Evolutionary conservation across 2,888 invertebrate species (phyloP), one percentile per base, ranked within the genome.

Genomic region (Sthenelais limicola): DNA sequence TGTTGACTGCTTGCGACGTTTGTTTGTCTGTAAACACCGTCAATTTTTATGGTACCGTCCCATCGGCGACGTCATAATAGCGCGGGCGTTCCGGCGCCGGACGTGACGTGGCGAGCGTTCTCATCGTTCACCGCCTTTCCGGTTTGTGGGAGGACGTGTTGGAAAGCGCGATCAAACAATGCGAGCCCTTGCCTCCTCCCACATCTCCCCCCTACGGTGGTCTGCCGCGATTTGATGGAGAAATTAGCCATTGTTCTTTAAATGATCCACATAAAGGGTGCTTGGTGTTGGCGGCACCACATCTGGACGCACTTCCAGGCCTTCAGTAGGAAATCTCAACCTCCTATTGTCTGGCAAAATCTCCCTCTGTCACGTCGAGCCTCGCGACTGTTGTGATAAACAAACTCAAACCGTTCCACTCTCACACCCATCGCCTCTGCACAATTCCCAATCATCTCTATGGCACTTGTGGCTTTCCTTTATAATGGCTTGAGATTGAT

Each of bases 41-140:
- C 18, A 12, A 21, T 15, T 33, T 18, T 12, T 15, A 12, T 24
- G 21, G 28, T 33, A 30, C 30, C 28, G n/a, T 33, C 30, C 30
- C 4, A 15, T 24, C 1, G 12, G 24, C 9, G 18, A 18, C 2
- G 28, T 15, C 32, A 56, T 4, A 56, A 56, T 30, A 33, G 12
- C 26, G 4, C 56, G 56, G 56, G 56, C 56, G 56, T 56, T 56
- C 56, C 56, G 32, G 21, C 3, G 3, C 62, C 62, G 62, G 62
- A 62, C 38, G 62, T 62, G 62, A 62, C 62, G 33, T 12, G 4
- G 62, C 62, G 38, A 35, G 38, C 62, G 38, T 62, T 38, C 38
- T 43, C 62, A 62, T 62, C 62, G 38, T 24, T 62, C 62, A 62
- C 38, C 38, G 9, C 62, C 7, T 26, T 62, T 62, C 62, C 62